Conservation (phyloP, 2,888 invertebrate genomes). For the Nemoura dubitans region DNA sequence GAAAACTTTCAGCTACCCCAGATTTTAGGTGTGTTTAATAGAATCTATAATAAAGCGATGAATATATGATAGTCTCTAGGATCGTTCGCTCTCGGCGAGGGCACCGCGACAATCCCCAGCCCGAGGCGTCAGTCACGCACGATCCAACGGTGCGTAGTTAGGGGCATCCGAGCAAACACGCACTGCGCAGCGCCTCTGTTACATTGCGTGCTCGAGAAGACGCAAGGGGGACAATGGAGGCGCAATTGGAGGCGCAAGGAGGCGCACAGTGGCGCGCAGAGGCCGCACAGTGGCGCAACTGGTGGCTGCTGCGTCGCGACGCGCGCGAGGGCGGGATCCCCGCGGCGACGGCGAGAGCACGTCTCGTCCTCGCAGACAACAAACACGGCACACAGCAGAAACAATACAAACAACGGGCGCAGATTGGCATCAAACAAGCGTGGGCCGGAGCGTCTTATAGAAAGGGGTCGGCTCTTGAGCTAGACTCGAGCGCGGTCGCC, state of each 20-base stretch:
- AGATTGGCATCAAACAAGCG: not conserved
- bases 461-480: not conserved
- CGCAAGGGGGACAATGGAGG: too few species aligned
- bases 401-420: slow-evolving; percentile 9
- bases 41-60: not conserved
- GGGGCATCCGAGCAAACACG: not conserved
- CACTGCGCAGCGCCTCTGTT: not conserved
- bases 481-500: not conserved
- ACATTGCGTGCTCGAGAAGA: not conserved
- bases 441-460: not conserved
- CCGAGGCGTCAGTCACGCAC: not conserved
- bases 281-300: not conserved
- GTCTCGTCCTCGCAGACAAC: not conserved
- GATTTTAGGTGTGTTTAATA: not conserved
- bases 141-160: not conserved
- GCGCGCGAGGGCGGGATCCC: not conserved
- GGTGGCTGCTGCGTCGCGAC: not conserved
- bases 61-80: not conserved
- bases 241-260: too few species aligned
- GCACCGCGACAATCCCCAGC: not conserved
- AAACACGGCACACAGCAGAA: not conserved
- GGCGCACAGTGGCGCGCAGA: not conserved
- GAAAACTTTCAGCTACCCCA: not conserved
- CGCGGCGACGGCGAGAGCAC: not conserved
- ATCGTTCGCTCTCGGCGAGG: not conserved